A percentile compares a stretch with the other conserved stretches of the same genome.
Evolutionary conservation across 1,140 invertebrate species (phyloP).

Genomic region (Batillaria attramentaria): DNA sequence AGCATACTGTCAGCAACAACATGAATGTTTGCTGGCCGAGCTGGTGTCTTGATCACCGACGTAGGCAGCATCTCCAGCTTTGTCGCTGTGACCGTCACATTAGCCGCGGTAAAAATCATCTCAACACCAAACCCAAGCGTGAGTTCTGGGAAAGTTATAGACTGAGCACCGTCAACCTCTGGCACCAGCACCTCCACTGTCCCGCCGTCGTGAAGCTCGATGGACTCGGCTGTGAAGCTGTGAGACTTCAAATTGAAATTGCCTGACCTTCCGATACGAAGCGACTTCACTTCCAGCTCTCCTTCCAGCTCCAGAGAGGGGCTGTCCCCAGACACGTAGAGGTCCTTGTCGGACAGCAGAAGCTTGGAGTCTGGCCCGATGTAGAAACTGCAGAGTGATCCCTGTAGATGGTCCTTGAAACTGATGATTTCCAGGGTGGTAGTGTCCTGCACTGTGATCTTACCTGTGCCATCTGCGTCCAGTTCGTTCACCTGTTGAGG

Average conservation of each 20-base stretch:
- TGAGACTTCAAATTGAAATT: conserved; percentile 18
- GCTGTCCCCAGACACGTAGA: conserved; percentile 29
- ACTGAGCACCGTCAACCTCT: conserved; percentile 1
- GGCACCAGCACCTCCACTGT: not conserved
- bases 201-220: not conserved
- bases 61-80: conserved; percentile 47
- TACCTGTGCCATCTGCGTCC: conserved; percentile 18
- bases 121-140: conserved; percentile 45
- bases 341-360: conserved; percentile 16
- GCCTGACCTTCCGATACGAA: conserved; percentile 15
- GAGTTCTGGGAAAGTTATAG: conserved; percentile 30
- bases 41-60: conserved; percentile 37
- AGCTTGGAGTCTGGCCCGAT: conserved; percentile 20
- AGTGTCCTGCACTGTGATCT: not conserved
- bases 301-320: conserved; percentile 21
- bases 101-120: conserved; percentile 43
- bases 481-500: conserved; percentile 9
- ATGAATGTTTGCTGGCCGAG: conserved; percentile 35
- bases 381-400: conserved; percentile 27
- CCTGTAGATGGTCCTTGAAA: conserved; percentile 11
- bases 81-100: conserved; percentile 40
- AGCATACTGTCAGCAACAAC: conserved; percentile 43
- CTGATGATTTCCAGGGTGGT: conserved; percentile 4
- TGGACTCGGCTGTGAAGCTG: not conserved
- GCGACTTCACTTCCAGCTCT: not conserved